phyloP scores from a whole-genome alignment of 2,797 vertebrate species.

The Crocidura indochinensis region DNA sequence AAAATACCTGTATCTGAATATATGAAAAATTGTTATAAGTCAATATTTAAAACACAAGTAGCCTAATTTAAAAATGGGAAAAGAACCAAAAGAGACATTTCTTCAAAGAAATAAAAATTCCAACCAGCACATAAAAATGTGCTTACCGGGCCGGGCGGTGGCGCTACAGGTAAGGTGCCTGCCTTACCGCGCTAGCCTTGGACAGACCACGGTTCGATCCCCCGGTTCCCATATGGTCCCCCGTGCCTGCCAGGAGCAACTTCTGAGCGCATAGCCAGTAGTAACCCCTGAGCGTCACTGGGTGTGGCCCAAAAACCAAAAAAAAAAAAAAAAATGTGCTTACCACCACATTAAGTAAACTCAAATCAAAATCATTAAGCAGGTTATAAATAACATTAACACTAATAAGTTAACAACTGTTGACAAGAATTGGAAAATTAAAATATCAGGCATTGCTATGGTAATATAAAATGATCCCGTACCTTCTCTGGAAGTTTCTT shows the following conservation, averaged over 20 bases:
- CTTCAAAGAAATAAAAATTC: slow-evolving; percentile 40
- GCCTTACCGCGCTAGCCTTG: too few relatives aligned
- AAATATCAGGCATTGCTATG: slow-evolving; percentile 38
- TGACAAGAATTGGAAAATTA: slow-evolving; percentile 29
- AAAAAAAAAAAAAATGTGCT: slow-evolving; percentile 27
- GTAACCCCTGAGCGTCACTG: too few relatives aligned
- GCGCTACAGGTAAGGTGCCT: too few relatives aligned
- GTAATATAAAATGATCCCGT: slow-evolving; percentile 25
- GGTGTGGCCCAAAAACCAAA: too few relatives aligned
- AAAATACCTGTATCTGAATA: slow-evolving; percentile 18
- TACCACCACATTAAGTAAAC: slow-evolving; percentile 58
- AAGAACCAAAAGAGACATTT: slow-evolving; percentile 55
- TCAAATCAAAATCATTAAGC: slow-evolving; percentile 30
- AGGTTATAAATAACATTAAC: slow-evolving; percentile 27
- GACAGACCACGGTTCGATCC: too few relatives aligned
- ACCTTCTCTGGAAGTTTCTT: slow-evolving; percentile 34
- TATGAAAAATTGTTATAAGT: slow-evolving; percentile 38
- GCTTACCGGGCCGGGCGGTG: too few relatives aligned
- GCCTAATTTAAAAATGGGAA: slow-evolving; percentile 54
- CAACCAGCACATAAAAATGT: slow-evolving; percentile 29
- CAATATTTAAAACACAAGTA: slow-evolving; percentile 50
- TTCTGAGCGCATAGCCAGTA: too few relatives aligned
- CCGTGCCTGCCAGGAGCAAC: too few relatives aligned
- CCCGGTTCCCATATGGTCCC: too few relatives aligned
- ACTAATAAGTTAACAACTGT: slow-evolving; percentile 3